phyloP scores from a whole-genome alignment of 2,797 vertebrate species.

The Poeciliopsis presidionis region DNA sequence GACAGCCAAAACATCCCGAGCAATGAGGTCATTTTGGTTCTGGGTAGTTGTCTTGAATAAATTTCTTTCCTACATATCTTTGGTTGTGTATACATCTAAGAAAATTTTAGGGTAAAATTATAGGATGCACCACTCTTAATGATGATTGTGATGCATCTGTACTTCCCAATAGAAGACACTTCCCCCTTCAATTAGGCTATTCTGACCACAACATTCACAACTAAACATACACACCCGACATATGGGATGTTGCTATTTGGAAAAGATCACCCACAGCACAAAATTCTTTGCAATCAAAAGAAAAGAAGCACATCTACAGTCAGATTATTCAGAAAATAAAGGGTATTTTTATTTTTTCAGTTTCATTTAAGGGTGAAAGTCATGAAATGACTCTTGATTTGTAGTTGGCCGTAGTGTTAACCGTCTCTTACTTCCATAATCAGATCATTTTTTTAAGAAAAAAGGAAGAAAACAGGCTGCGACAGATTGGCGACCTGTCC shows the following conservation, averaged over 20 bases:
- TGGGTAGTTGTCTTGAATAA: neutral
- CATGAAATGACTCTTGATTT: neutral
- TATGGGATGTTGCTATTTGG: conserved; percentile 13
- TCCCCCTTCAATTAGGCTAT: conserved; percentile 66
- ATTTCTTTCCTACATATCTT: neutral
- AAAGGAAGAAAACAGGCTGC: too few relatives aligned
- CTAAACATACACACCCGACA: conserved; percentile 13
- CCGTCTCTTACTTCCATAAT: neutral
- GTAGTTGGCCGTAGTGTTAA: neutral
- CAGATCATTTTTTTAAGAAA: neutral
- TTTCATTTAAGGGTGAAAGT: too few relatives aligned
- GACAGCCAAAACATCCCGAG: conserved; percentile 21
- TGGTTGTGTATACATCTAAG: conserved; percentile 2
- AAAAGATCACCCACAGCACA: conserved; percentile 7
- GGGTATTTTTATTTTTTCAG: neutral
- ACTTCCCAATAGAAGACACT: conserved; percentile 60
- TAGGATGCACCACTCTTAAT: conserved; percentile 46
- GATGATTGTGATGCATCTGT: conserved; percentile 56
- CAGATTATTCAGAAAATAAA: neutral
- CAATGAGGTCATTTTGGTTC: conserved; percentile 22
- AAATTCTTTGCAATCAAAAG: conserved; percentile 9
- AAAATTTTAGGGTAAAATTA: conserved; percentile 37
- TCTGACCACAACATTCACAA: conserved; percentile 41
- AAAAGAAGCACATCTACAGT: neutral
- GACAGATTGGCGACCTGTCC: too few relatives aligned